Conservation (phyloP, 2,888 invertebrate species). For the Lordiphosa fenestrarum region DNA sequence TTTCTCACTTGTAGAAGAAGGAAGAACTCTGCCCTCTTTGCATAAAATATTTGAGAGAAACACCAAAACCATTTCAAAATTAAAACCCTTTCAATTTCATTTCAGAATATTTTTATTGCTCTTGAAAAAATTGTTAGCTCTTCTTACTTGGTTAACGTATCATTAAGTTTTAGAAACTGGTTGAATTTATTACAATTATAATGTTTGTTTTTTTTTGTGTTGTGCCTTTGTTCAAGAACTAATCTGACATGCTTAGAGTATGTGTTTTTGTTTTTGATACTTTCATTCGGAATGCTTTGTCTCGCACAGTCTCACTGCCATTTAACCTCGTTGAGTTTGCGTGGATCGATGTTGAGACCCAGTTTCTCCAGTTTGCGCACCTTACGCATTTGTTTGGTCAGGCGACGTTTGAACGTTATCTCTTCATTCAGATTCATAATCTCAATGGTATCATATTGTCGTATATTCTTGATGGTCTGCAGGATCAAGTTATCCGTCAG, state of each 20-base stretch:
- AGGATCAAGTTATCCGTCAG: slow-evolving; percentile 62
- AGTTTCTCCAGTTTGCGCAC: slow-evolving; percentile 59
- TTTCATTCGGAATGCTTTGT: neutral
- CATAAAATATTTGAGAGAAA: no score
- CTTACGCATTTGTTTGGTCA: slow-evolving; percentile 56
- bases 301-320: slow-evolving; percentile 41
- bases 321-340: slow-evolving; percentile 36
- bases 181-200: neutral
- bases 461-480: slow-evolving; percentile 62
- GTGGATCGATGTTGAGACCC: slow-evolving; percentile 58
- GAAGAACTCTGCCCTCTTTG: no score
- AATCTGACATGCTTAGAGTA: slow-evolving; percentile 62
- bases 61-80: no score
- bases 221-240: slow-evolving; percentile 38
- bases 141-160: neutral
- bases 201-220: neutral
- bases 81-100: no score
- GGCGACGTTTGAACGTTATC: slow-evolving; percentile 56
- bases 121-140: no score
- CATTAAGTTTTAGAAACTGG: slow-evolving; percentile 56
- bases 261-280: slow-evolving; percentile 22
- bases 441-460: slow-evolving; percentile 57
- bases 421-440: slow-evolving; percentile 63
- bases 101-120: no score
- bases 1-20: no score